Percentiles rank a stretch among this genome's conserved stretches.
These are phyloP conservation scores for Aphidoletes aphidimyza DNA, from an alignment of 2,888 invertebrate genomes.

Conservation along the genomic window DNA sequence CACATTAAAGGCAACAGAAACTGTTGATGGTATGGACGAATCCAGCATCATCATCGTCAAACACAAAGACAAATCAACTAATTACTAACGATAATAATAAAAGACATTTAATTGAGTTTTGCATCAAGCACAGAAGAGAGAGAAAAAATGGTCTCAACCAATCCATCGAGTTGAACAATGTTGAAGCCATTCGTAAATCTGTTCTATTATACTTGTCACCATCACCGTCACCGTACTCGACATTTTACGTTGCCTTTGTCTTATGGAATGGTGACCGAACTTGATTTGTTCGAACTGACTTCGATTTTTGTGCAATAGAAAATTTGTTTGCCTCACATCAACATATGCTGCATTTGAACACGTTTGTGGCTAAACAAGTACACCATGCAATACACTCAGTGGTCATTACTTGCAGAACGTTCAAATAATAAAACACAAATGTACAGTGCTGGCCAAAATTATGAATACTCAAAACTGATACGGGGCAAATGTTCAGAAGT, in stretches of 20 bases:
- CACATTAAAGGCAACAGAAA: conserved; percentile 3
- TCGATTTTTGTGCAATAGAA: conserved; percentile 7
- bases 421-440: background rate
- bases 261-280: background rate
- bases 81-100: conserved; percentile 52
- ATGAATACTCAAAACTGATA: background rate
- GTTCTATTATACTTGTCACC: too few species aligned
- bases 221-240: background rate
- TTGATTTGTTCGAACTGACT: background rate
- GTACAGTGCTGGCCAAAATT: background rate
- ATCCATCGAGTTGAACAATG: background rate
- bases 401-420: background rate
- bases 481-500: too few species aligned
- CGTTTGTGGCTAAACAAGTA: background rate
- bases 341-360: conserved; percentile 5
- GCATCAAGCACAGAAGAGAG: background rate
- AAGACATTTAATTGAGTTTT: conserved; percentile 53
- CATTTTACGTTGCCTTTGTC: background rate
- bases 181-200: background rate
- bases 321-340: conserved; percentile 49
- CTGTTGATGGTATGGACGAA: conserved; percentile 17
- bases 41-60: conserved; percentile 43
- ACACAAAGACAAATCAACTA: conserved; percentile 53
- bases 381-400: background rate
- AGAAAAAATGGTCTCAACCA: background rate